These are phyloP conservation scores for Sparidentex hasta DNA, from an alignment of 2,797 vertebrate species.

Conservation along the genomic window DNA sequence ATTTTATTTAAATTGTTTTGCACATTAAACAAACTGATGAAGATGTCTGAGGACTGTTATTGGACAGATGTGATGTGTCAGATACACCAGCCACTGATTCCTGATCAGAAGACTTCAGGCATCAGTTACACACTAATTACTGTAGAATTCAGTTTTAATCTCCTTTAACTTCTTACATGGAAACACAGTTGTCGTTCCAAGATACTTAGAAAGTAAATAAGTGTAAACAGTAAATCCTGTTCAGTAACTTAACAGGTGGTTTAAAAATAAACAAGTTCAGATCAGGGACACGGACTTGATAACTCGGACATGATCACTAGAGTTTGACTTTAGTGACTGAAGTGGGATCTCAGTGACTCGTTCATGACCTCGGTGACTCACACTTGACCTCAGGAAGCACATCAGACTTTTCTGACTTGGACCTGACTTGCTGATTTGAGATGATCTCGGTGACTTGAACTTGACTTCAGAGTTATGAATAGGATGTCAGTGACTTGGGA, in stretches of 20 bases:
- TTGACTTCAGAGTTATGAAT: neutral
- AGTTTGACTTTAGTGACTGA: neutral
- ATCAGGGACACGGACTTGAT: too few relatives aligned
- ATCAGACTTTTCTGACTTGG: neutral
- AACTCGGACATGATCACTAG: neutral
- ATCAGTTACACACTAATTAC: too few relatives aligned
- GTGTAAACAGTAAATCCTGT: too few relatives aligned
- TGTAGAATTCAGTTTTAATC: too few relatives aligned
- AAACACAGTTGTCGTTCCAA: too few relatives aligned
- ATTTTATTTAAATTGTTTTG: neutral
- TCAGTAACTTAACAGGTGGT: neutral
- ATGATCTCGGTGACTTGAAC: neutral
- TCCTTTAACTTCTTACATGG: too few relatives aligned
- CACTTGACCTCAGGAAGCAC: neutral
- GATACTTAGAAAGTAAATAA: too few relatives aligned
- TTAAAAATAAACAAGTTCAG: too few relatives aligned
- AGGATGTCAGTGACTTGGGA: too few relatives aligned
- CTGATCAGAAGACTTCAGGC: too few relatives aligned
- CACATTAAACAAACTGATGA: neutral
- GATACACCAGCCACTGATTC: neutral
- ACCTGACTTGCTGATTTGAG: neutral
- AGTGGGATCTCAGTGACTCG: neutral
- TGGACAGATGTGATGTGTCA: slow-evolving; percentile 2
- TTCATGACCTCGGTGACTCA: neutral
- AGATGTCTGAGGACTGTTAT: neutral